Conservation (phyloP, 2,113 vertebrate species). For the Rhinogobius similis region DNA sequence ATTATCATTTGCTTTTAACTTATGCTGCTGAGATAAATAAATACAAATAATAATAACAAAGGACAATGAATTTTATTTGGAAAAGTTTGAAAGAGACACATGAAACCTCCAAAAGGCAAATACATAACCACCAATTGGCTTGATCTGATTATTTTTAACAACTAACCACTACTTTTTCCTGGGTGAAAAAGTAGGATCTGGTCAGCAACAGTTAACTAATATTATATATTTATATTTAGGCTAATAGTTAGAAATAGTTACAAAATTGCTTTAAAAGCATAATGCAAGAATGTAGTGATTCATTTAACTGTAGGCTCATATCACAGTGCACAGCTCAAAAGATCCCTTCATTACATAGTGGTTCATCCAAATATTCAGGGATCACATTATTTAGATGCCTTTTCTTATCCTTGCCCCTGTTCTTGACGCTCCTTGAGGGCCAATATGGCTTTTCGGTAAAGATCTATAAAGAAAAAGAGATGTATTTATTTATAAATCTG, state of each 20-base stretch:
- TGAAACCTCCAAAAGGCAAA: not conserved
- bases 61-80: not conserved
- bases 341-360: constrained; percentile 46
- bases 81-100: not conserved
- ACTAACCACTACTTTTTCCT: too few relatives aligned
- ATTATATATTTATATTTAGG: not conserved
- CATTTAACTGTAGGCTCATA: too few relatives aligned
- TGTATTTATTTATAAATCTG: constrained; percentile 17
- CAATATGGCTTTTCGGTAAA: constrained; percentile 87
- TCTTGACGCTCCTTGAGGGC: constrained; percentile 85
- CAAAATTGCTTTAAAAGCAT: not conserved
- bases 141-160: not conserved
- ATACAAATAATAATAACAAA: not conserved
- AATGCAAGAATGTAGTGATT: not conserved
- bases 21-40: not conserved
- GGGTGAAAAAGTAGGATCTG: not conserved
- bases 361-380: constrained; percentile 29
- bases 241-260: not conserved
- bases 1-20: not conserved
- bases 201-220: too few relatives aligned
- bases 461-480: constrained; percentile 69
- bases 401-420: constrained; percentile 53
- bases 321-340: not conserved
- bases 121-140: not conserved
- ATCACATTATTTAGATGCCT: constrained; percentile 1